Percentiles rank a stretch among this genome's conserved stretches.
These are phyloP conservation scores for Cephonodes hylas DNA, from an alignment of 2,888 invertebrate genomes.

Conservation along the genomic window DNA sequence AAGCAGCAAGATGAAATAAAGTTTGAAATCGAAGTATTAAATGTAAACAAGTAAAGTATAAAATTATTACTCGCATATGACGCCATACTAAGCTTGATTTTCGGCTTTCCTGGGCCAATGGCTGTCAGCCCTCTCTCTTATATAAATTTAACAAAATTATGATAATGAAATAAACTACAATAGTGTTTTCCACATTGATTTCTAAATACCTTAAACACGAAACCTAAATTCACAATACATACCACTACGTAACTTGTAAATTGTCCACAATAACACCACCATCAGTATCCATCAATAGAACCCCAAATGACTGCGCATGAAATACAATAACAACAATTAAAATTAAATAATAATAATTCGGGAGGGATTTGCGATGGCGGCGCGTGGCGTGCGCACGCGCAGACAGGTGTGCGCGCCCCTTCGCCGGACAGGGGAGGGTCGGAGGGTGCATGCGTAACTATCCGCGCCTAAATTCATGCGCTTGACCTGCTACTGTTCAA, in stretches of 20 bases:
- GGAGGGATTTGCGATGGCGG: conserved; percentile 36
- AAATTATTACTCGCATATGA: too few species aligned
- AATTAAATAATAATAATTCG: conserved; percentile 34
- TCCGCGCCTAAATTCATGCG: background rate
- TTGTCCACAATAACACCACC: background rate
- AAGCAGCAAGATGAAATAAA: too few species aligned
- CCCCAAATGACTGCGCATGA: conserved; percentile 30
- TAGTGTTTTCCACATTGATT: too few species aligned
- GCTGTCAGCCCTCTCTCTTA: too few species aligned
- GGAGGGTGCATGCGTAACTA: conserved; percentile 23
- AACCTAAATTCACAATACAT: background rate
- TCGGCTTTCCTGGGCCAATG: too few species aligned
- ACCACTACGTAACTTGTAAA: background rate
- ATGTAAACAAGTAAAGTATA: too few species aligned
- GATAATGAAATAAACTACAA: too few species aligned
- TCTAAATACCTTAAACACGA: too few species aligned
- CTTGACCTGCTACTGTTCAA: conserved; percentile 4
- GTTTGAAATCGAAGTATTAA: too few species aligned
- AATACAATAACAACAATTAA: conserved; percentile 31
- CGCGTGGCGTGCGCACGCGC: conserved; percentile 46
- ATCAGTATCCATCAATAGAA: background rate
- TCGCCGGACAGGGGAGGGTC: conserved; percentile 34
- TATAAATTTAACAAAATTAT: too few species aligned
- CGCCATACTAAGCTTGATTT: too few species aligned
- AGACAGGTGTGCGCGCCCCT: conserved; percentile 45